Percentiles rank a stretch among this genome's conserved stretches.
phyloP scores from a whole-genome alignment of 2,113 vertebrate genomes.

The Nannobrachium achirus region DNA sequence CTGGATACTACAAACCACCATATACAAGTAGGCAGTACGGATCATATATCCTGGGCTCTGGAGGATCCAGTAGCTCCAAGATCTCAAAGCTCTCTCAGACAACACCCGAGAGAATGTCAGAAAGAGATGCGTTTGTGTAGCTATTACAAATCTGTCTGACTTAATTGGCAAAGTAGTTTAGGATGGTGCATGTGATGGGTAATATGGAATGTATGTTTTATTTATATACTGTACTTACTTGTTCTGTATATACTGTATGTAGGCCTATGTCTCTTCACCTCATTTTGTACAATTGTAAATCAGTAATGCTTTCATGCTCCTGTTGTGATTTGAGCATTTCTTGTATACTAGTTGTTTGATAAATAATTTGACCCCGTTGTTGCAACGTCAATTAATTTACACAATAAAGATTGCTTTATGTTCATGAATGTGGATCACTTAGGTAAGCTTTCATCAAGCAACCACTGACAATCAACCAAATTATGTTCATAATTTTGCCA shows the following conservation, averaged over 20 bases:
- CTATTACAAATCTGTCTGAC: background rate
- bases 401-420: background rate
- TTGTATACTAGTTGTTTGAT: constrained; percentile 28
- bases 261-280: background rate
- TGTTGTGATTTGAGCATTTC: background rate
- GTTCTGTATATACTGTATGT: too few relatives aligned
- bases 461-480: background rate
- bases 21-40: constrained; percentile 30
- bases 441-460: background rate
- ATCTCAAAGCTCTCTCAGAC: constrained; percentile 61
- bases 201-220: background rate
- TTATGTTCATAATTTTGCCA: background rate
- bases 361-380: background rate
- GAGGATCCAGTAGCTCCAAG: constrained; percentile 45
- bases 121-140: constrained; percentile 77
- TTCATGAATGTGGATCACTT: background rate
- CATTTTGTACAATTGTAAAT: constrained; percentile 4
- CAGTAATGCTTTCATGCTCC: background rate
- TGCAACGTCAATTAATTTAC: background rate
- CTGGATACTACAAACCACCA: constrained; percentile 56
- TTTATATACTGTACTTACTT: too few relatives aligned
- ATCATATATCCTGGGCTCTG: constrained; percentile 47
- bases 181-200: background rate
- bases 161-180: background rate
- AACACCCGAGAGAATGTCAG: constrained; percentile 49